Percentiles rank a stretch among this genome's conserved stretches.
Conservation (phyloP, 1,140 invertebrate species). For the Euwallacea similis region DNA sequence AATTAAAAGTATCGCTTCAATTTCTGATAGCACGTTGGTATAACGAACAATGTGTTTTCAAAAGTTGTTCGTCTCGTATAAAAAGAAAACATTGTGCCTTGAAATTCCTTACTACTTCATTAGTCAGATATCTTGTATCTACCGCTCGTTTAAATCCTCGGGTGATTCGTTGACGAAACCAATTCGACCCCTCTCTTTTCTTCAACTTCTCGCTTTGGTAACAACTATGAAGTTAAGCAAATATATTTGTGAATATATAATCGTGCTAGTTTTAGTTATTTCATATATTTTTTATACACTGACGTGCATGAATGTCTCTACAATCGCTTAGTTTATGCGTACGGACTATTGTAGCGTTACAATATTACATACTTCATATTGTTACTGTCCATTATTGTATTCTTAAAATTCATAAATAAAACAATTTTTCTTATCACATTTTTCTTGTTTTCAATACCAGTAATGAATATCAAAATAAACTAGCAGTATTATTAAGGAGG, state of each 20-base stretch:
- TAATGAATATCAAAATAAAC: no score
- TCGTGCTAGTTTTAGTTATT: conserved; percentile 28
- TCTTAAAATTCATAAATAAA: conserved; percentile 24
- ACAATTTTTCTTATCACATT: conserved; percentile 22
- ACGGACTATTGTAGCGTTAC: conserved; percentile 24
- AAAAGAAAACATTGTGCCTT: conserved; percentile 26
- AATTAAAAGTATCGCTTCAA: not conserved
- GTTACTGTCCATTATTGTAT: conserved; percentile 25
- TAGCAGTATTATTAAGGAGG: no score
- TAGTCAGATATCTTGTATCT: conserved; percentile 5
- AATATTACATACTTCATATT: conserved; percentile 25
- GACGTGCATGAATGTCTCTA: conserved; percentile 16
- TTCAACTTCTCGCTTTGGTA: not conserved
- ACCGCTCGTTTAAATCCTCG: not conserved
- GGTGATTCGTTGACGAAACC: no score
- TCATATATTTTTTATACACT: conserved; percentile 30
- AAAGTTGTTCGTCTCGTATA: conserved; percentile 13
- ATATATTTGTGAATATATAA: conserved; percentile 30
- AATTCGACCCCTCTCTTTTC: not conserved
- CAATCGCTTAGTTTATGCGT: conserved; percentile 24
- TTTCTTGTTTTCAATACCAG: conserved; percentile 4
- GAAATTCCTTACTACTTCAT: conserved; percentile 22
- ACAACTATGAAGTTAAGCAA: conserved; percentile 19
- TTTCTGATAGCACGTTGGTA: not conserved
- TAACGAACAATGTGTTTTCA: conserved; percentile 2